A percentile compares a stretch with the other conserved stretches of the same genome.
These are phyloP conservation scores for Clitarchus hookeri DNA, from an alignment of 2,888 invertebrate genomes.

Conservation along the genomic window DNA sequence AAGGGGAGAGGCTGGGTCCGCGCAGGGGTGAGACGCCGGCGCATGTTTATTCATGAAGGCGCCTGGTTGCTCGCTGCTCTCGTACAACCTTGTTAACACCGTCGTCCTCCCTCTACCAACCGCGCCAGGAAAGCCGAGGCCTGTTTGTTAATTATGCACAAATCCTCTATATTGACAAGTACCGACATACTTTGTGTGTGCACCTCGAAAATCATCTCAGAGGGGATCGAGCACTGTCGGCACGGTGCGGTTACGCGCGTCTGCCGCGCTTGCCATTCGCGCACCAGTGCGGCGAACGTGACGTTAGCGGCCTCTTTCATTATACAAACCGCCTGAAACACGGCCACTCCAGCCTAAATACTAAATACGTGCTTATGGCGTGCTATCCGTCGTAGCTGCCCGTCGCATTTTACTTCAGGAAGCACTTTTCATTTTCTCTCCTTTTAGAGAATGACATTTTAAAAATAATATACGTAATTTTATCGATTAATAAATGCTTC, in stretches of 20 bases:
- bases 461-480: too few relatives aligned
- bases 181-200: conserved; percentile 35
- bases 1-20: background rate
- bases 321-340: background rate
- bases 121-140: conserved; percentile 33
- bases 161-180: conserved; percentile 35
- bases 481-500: too few relatives aligned
- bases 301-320: background rate
- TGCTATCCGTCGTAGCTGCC: too few relatives aligned
- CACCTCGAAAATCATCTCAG: conserved; percentile 31
- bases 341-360: too few relatives aligned
- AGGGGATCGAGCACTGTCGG: background rate
- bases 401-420: too few relatives aligned
- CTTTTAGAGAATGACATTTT: too few relatives aligned
- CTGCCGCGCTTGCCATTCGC: background rate
- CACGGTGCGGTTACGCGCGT: background rate
- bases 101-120: conserved; percentile 18
- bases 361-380: too few relatives aligned
- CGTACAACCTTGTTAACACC: conserved; percentile 37
- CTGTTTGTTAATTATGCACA: conserved; percentile 38
- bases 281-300: background rate
- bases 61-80: conserved; percentile 29
- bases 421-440: too few relatives aligned
- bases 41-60: conserved; percentile 37
- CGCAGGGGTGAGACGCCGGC: conserved; percentile 24